A percentile compares a stretch with the other conserved stretches of the same genome.
Evolutionary conservation across 2,113 vertebrate genomes (phyloP).

Genomic region (Carassius carassius): DNA sequence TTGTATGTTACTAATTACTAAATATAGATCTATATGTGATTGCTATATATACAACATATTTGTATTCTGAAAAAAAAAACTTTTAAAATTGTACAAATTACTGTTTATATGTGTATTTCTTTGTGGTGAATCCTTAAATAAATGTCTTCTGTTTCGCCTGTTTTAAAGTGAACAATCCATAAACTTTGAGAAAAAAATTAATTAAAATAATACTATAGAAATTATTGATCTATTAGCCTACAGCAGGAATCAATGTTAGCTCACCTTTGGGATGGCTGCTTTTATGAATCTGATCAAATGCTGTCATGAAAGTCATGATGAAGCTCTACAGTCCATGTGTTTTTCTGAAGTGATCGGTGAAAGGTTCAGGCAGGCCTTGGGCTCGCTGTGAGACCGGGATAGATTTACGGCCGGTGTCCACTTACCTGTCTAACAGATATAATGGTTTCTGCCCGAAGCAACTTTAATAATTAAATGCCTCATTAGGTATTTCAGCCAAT

Average conservation of each 20-base stretch:
- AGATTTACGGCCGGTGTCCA: slow-evolving; percentile 70
- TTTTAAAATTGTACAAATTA: not conserved
- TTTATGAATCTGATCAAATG: slow-evolving; percentile 1
- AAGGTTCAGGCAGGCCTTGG: slow-evolving; percentile 31
- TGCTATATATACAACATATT: too few species aligned
- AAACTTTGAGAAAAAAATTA: not conserved
- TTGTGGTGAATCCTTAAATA: not conserved
- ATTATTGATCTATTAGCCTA: not conserved
- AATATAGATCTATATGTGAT: too few species aligned
- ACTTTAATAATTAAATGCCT: slow-evolving; percentile 90
- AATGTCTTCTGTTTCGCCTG: too few species aligned
- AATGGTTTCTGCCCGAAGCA: slow-evolving; percentile 85
- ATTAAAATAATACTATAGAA: not conserved
- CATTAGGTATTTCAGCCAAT: slow-evolving; percentile 48
- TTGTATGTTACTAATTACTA: not conserved
- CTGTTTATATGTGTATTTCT: not conserved
- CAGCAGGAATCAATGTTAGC: not conserved
- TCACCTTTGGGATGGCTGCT: slow-evolving; percentile 32
- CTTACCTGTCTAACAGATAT: slow-evolving; percentile 86
- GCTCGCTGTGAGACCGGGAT: slow-evolving; percentile 33
- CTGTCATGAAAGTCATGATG: not conserved
- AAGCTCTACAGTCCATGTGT: slow-evolving; percentile 35
- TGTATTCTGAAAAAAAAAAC: too few species aligned
- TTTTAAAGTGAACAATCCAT: too few species aligned
- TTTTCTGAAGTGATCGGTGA: not conserved